Evolutionary conservation across 2,888 invertebrate species (phyloP), one percentile per base, ranked within the genome.

Genomic region (Ormyrus rosae): DNA sequence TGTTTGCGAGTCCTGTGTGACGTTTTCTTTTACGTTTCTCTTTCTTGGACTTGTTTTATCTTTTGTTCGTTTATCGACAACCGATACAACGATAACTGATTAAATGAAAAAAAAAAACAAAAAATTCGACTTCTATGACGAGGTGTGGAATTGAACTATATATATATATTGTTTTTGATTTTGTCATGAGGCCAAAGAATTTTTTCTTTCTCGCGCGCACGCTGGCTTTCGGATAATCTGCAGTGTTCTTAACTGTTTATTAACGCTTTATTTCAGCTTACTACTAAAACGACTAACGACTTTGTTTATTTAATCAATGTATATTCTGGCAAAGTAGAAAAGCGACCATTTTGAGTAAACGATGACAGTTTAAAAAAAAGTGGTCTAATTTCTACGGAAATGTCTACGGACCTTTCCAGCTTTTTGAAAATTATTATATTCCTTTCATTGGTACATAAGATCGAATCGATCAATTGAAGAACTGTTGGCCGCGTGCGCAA

Each of bases 401-500:
- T 4, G 34, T 4, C 34, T 34, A 4, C 34, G 34, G 34, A 4
- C 34, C 34, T 34, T 3, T 34, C 34, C 34, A 34, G 34, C 34
- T 34, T 34, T 34, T 34, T 34, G 34, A 34, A 34, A 34, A 34
- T 34, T 34, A 4, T 19, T 19, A 19, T 34, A 19, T 34, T 34
- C 34, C 34, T 34, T 34, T 34, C 34, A 34, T 34, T 34, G 34
- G 34, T 34, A 34, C 2, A 34, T 34, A 34, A 4, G 34, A 56
- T 51, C 65, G 10, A 63, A 56, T 69, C 45, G 13, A 11, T 34
- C 13, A 68, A 60, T 10, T 56, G 34, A 34, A 34, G 34, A 53
- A 67, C 46, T 67, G 65, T 53, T 9, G 72, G 79, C 61, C 74
- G 65, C 79, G 82, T 76, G 81, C 80, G 81, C 76, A 50, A 71